Base-by-base conservation (phyloP, 2,113 vertebrate genomes). In the Labrus mixtus region DNA sequence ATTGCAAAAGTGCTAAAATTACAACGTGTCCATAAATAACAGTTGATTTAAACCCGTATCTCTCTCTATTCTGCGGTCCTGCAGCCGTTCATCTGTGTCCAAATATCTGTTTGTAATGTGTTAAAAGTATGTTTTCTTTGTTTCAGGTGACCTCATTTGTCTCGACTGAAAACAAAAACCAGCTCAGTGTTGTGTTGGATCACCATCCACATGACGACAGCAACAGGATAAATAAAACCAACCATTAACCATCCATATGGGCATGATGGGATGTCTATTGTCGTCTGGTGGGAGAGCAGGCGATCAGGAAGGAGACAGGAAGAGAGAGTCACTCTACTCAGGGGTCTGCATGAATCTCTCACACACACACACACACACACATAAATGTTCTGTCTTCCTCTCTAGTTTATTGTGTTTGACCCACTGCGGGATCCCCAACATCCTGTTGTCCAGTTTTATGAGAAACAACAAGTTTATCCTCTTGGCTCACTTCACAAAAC, bases 281-380 rank as follows among this genome's bases (percentile, higher is more conserved):
- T 96, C 89, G 88, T 96, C 95, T 96, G 93, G 86, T 87, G 89
- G 36, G 68, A 71, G 73, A 78, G 75, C 79, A 79, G 93, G 90
- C 91, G 86, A 93, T 95, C 95, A 97, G 97, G 96, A 98, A 97
- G 96, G 96, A 96, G 96, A 96, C 97, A 96, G 97, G 97, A 97
- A 97, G 94, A 95, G 94, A 93, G 95, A 95, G 95, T 96, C 96
- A 96, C 95, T 94, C 94, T 95, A 82, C 83, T 79, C 61, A 54
- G 68, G 63, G 80, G 59, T 87, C 78, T 62, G 48, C 62, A 55
- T 64, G 81, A 50, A 82, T 62, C 62, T 64, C 69, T 45, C 37
- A 48, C 54, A 29, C 67, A 72, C 76, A 68, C 56, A 62, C 61
- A 57, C 68, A 60, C 20, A 58, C 68, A 68, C 50, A 80, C 50